These are phyloP conservation scores for Reticulitermes speratus DNA, from an alignment of 1,140 invertebrate species.

Conservation along the genomic window DNA sequence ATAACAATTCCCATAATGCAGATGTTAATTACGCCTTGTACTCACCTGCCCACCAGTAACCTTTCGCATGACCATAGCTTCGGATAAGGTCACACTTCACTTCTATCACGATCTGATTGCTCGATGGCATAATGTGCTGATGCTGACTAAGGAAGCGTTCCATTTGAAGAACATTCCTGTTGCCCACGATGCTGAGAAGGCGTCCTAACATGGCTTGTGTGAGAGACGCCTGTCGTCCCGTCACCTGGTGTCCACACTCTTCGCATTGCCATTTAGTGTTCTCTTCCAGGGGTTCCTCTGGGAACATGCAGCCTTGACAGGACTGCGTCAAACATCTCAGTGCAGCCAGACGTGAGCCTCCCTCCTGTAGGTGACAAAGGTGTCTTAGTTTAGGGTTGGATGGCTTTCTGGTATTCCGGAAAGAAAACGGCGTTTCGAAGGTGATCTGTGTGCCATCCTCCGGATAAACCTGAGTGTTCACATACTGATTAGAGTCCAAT, in stretches of 20 bases:
- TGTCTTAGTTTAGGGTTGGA: too few species aligned
- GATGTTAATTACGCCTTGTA: not conserved
- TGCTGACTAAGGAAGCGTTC: not conserved
- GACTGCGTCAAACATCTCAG: not conserved
- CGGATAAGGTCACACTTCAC: slow-evolving; percentile 24
- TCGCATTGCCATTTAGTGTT: slow-evolving; percentile 12
- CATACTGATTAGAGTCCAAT: too few species aligned
- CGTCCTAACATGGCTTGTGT: slow-evolving; percentile 24
- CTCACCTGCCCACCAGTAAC: slow-evolving; percentile 11
- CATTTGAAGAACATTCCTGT: not conserved
- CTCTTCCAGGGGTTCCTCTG: not conserved
- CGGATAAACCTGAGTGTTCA: too few species aligned
- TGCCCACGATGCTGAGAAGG: not conserved
- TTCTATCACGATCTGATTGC: slow-evolving; percentile 28
- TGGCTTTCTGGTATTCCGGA: too few species aligned
- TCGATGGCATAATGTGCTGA: not conserved
- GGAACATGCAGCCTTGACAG: slow-evolving; percentile 17
- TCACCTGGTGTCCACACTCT: not conserved
- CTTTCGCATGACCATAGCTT: not conserved
- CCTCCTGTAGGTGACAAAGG: not conserved
- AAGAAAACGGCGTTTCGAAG: too few species aligned
- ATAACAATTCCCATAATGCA: too few species aligned
- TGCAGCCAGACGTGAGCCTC: slow-evolving; percentile 1
- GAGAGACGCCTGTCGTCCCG: not conserved
- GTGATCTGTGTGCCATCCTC: too few species aligned